These are phyloP conservation scores for Tachysurus vachellii DNA, from an alignment of 2,113 vertebrate genomes.

Conservation along the genomic window DNA sequence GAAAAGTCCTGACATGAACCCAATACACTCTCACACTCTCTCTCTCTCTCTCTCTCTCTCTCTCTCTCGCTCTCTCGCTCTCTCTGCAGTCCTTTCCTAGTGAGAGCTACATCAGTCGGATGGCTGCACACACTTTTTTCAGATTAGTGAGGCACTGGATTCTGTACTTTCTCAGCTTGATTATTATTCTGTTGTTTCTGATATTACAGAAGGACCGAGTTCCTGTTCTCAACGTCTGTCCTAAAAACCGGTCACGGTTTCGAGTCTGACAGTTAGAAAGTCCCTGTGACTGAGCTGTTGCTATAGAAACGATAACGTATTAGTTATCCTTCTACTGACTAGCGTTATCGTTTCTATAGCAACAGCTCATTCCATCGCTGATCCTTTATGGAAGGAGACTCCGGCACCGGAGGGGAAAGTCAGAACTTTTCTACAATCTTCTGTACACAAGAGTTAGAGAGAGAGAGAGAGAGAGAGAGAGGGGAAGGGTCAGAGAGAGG, in stretches of 20 bases:
- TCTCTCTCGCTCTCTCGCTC: no score
- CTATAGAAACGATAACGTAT: not conserved
- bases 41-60: not conserved
- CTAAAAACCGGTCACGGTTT: not conserved
- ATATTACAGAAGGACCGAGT: no score
- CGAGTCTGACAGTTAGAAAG: no score
- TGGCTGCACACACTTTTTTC: not conserved
- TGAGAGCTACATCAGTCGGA: not conserved
- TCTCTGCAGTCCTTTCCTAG: not conserved
- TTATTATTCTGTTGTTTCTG: not conserved
- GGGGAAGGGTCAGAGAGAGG: no score
- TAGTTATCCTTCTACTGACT: not conserved
- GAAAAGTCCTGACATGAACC: constrained; percentile 11
- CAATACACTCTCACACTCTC: not conserved
- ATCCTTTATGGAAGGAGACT: not conserved
- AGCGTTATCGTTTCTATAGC: no score
- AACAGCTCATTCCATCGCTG: no score
- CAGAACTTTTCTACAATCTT: no score
- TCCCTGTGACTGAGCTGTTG: not conserved
- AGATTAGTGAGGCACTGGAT: not conserved
- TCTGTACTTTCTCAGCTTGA: not conserved
- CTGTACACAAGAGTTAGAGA: no score
- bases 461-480: no score
- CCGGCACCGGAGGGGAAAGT: no score
- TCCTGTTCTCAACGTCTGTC: no score